Percentiles rank a stretch among this genome's conserved stretches.
Evolutionary conservation across 2,113 vertebrate species (phyloP).

Genomic region (Probosciger aterrimus): DNA sequence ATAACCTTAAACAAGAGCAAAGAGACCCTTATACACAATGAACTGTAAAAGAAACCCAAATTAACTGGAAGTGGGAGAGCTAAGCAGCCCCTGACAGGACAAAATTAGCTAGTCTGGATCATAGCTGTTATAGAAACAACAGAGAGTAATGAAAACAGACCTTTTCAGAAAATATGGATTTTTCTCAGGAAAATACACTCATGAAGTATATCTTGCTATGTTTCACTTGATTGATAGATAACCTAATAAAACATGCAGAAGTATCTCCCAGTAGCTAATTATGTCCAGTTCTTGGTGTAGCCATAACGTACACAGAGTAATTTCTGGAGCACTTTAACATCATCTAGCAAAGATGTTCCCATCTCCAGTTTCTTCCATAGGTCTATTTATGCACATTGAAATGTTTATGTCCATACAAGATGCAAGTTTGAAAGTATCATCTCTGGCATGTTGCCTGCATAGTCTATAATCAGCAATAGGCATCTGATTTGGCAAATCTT

Average conservation of each 20-base stretch:
- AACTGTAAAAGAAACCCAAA: background rate
- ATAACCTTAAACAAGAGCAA: slow-evolving; percentile 50
- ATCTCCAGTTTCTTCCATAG: background rate
- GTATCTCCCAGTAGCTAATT: background rate
- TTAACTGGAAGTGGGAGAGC: background rate
- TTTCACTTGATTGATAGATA: background rate
- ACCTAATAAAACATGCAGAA: background rate
- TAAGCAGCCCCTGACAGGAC: background rate
- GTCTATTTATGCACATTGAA: background rate
- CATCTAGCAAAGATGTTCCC: background rate
- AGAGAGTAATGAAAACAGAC: background rate
- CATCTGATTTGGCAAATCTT: background rate
- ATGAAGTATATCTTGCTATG: background rate
- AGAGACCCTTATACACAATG: background rate
- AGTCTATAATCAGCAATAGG: background rate
- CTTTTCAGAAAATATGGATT: slow-evolving; percentile 15
- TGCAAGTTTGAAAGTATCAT: background rate
- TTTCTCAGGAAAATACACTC: background rate
- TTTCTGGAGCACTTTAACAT: background rate
- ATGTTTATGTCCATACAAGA: background rate
- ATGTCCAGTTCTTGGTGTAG: background rate
- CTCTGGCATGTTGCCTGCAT: background rate
- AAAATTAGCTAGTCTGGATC: slow-evolving; percentile 22
- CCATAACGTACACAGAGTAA: background rate
- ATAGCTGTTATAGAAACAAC: background rate